Base-by-base conservation (phyloP, 2,113 vertebrate species). In the Arvicanthis niloticus region DNA sequence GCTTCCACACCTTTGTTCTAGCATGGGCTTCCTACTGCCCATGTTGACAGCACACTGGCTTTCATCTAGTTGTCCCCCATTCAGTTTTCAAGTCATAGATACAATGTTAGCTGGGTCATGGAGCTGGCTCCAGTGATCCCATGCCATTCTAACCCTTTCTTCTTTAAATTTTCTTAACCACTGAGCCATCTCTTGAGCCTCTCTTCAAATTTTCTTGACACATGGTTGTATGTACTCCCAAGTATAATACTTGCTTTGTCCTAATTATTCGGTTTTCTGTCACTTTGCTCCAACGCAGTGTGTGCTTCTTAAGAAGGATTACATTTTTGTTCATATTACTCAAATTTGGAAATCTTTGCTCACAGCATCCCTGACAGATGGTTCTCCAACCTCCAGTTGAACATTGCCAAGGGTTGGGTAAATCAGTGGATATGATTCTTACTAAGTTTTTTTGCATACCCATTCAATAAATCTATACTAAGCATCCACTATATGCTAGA, bases 331-430 rank as follows among this genome's bases (percentile, higher is more conserved):
- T 96, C 81, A 12, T 91, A 82, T 92, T 91, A 94, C 86, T 97
- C 86, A 96, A 78, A 95, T 96, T 87, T 87, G 93, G 75, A 96
- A 94, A 97, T 65, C 40, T 78, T 90, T 86, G 62, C 85, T 94
- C 94, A 92, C 65, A 86, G 89, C 56, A 84, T 97, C 91, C 89
- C 67, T 78, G 70, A 96, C 96, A 97, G 95, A 97, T 97, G 96
- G 96, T 80, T 91, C 48, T 82, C 86, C 73, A 93, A 45, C 68
- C 88, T 97, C 91, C 93, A 60, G 93, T 75, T 95, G 86, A 97
- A 88, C 48, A 94, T 67, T 96, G 96, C 95, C 91, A 97, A 96
- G 62, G 45, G 87, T 96, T 84, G 96, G 82, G 81, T 87, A 95
- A 95, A 89, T 97, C 87, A 45, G 34, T 95, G 88, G 78, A 73